Conservation (phyloP, 2,888 invertebrate genomes). For the Drosophila prolongata region DNA sequence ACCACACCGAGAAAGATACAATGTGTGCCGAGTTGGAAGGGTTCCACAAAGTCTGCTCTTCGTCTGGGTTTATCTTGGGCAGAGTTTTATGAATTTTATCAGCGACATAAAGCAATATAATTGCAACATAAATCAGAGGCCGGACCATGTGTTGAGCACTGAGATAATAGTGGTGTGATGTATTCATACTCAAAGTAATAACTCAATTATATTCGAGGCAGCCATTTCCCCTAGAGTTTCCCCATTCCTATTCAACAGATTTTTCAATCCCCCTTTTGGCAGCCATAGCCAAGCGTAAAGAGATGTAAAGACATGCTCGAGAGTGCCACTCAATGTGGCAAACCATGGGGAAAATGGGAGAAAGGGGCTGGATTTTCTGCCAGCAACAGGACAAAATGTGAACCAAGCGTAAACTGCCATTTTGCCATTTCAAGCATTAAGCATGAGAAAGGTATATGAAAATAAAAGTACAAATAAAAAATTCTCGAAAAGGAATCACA, state of each 20-base stretch:
- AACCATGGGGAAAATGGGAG: conserved; percentile 34
- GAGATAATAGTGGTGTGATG: conserved; percentile 13
- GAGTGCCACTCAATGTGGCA: conserved; percentile 74
- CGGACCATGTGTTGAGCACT: conserved; percentile 13
- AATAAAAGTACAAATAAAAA: conserved; percentile 31
- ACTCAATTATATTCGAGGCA: conserved; percentile 20
- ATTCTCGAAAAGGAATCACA: conserved; percentile 64
- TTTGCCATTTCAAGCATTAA: conserved; percentile 64
- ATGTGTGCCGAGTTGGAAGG: conserved; percentile 45
- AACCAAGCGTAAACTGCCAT: conserved; percentile 78
- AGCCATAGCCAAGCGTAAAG: conserved; percentile 71
- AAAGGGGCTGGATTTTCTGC: conserved; percentile 35
- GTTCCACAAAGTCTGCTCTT: conserved; percentile 14
- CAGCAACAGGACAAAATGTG: conserved; percentile 63
- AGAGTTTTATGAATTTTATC: conserved; percentile 16
- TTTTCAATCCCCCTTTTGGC: conserved; percentile 53
- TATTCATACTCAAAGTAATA: conserved; percentile 18
- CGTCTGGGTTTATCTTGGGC: conserved; percentile 29
- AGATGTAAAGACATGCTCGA: conserved; percentile 78
- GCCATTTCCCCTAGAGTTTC: conserved; percentile 56
- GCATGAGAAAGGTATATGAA: conserved; percentile 32
- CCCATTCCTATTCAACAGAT: conserved; percentile 5
- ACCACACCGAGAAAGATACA: conserved; percentile 54
- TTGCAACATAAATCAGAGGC: conserved; percentile 25
- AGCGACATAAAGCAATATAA: conserved; percentile 24